Evolutionary conservation across 2,113 vertebrate genomes (phyloP).

Genomic region (Thermophis baileyi): DNA sequence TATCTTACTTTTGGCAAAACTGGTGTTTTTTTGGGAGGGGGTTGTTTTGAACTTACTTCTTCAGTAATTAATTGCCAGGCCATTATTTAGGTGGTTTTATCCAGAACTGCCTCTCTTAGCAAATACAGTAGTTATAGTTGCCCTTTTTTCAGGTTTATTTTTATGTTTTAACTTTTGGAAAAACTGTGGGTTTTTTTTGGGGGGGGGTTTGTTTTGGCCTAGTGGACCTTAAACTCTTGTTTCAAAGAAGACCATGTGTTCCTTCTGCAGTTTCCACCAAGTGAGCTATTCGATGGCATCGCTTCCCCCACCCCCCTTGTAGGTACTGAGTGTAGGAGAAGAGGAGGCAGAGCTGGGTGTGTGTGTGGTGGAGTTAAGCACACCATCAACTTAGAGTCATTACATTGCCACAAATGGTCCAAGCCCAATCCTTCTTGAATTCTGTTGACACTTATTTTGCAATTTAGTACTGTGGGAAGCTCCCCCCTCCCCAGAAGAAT

Average conservation of each 20-base stretch:
- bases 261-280: neutral
- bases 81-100: neutral
- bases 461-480: neutral
- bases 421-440: neutral
- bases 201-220: neutral
- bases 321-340: neutral
- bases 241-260: neutral
- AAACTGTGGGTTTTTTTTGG: neutral
- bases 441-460: neutral
- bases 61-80: neutral
- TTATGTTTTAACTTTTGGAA: neutral
- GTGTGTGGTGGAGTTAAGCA: neutral
- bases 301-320: neutral
- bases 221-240: neutral
- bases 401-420: neutral
- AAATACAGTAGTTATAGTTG: neutral
- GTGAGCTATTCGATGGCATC: neutral
- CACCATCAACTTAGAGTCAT: neutral
- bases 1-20: neutral
- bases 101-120: neutral
- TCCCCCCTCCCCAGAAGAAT: too few species aligned
- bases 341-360: neutral
- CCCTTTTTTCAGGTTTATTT: neutral
- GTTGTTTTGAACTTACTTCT: neutral
- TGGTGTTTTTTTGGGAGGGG: neutral